A percentile compares a stretch with the other conserved stretches of the same genome.
These are phyloP conservation scores for Elysia chlorotica DNA, from an alignment of 1,140 invertebrate species.

Conservation along the genomic window DNA sequence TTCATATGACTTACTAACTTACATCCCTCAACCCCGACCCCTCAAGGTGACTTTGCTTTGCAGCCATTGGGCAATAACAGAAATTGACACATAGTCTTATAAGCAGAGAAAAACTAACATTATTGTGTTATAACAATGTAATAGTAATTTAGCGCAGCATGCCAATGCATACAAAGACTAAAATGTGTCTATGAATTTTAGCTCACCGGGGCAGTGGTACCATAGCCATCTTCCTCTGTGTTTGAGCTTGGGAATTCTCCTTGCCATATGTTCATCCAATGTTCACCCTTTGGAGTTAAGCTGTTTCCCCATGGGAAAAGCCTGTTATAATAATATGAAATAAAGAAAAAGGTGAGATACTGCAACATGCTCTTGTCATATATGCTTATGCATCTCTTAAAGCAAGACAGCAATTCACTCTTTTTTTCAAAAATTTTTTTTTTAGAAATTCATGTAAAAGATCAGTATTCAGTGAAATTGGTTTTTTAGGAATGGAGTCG, in stretches of 20 bases:
- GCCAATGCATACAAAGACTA: background rate
- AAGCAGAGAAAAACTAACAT: background rate
- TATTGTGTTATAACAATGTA: background rate
- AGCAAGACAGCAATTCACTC: too few species aligned
- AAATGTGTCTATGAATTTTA: too few species aligned
- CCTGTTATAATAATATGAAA: slow-evolving; percentile 59
- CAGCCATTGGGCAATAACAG: background rate
- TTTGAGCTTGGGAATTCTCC: slow-evolving; percentile 85
- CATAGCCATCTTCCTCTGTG: slow-evolving; percentile 81
- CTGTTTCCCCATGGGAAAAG: slow-evolving; percentile 91
- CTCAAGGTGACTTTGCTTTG: too few species aligned
- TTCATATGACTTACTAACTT: too few species aligned
- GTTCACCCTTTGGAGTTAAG: slow-evolving; percentile 74
- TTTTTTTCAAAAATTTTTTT: too few species aligned
- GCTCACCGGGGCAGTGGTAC: slow-evolving; percentile 75
- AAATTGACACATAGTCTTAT: background rate
- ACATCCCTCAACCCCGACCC: background rate
- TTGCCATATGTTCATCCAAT: slow-evolving; percentile 92
- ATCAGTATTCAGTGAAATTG: too few species aligned
- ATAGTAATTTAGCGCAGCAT: background rate
- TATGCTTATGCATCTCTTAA: too few species aligned
- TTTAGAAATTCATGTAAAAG: too few species aligned
- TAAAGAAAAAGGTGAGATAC: too few species aligned
- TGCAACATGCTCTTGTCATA: too few species aligned
- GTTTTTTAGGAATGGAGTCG: too few species aligned